Evolutionary conservation across 2,797 vertebrate species (phyloP).

Genomic region (Notamacropus eugenii): DNA sequence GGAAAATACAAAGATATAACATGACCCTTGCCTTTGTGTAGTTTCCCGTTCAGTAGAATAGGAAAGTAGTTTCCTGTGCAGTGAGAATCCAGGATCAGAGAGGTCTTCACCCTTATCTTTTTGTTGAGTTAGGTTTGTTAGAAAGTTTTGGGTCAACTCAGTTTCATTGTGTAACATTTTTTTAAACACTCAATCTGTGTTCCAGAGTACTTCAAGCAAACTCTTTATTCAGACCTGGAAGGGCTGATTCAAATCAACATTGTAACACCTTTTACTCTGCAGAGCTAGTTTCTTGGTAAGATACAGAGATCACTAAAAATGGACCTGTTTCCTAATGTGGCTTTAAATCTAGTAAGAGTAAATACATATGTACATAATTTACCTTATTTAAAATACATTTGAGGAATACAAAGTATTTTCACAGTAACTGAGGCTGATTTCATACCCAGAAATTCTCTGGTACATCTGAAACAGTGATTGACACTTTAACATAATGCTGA

Average conservation of each 20-base stretch:
- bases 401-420: background rate
- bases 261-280: background rate
- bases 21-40: background rate
- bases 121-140: background rate
- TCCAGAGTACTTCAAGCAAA: background rate
- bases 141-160: background rate
- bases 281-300: background rate
- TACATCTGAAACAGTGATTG: background rate
- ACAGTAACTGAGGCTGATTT: background rate
- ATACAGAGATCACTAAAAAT: background rate
- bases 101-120: background rate
- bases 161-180: background rate
- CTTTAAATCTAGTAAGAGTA: background rate
- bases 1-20: background rate
- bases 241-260: background rate
- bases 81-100: background rate
- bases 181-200: background rate
- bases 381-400: no score
- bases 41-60: background rate
- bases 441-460: background rate
- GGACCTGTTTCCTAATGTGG: background rate
- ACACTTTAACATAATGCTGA: background rate
- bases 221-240: background rate
- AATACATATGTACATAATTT: no score
- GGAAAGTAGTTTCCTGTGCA: background rate